Base-by-base conservation (phyloP, 2,888 invertebrate genomes). In the Eupeodes latifasciatus region DNA sequence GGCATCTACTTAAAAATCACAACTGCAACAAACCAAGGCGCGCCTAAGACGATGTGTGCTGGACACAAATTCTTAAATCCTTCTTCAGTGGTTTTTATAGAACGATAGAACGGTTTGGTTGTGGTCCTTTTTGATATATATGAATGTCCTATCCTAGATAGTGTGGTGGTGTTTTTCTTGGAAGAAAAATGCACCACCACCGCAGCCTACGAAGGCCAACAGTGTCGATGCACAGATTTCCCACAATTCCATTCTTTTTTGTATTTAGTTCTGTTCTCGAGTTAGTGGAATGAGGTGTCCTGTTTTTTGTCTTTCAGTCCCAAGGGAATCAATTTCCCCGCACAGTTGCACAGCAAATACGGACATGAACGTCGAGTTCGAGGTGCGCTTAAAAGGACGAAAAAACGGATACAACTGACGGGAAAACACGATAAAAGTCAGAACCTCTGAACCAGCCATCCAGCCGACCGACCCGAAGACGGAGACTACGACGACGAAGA, bases 351-450 rank as follows among this genome's bases (percentile, higher is more conserved):
- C 85, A 85, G 88, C 81, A 85, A 81, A 85, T 81, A 88, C 81
- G 88, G 88, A 84, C 83, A 80, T 66, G 66, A 72, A 83, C 69
- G 66, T 34, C 64, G 64, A 84, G 81, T 59, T 34, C 64, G 64
- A 84, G 81, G 74, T 47, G 85, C 61, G 69, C 61, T 62, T 53
- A 71, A 14, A 64, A 19, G 64, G 40, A 61, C 74, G 57, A 64
- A 77, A 66, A 82, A 82, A 78, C 77, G 74, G 80, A 88, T 88
- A 84, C 81, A 88, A 85, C 77, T 81, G 88, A 88, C 84, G 84
- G 78, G 75, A 88, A 88, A 88, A 88, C 88, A 88, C 81, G 88
- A 88, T 88, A 88, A 88, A 88, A 88, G 88, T 88, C 88, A 85
- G 69, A 84, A 78, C 84, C 88, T 81, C 47, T 49, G 34, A 81